A percentile compares a stretch with the other conserved stretches of the same genome.
Evolutionary conservation across 2,797 vertebrate species (phyloP).

Genomic region (Anolis apletophallus): DNA sequence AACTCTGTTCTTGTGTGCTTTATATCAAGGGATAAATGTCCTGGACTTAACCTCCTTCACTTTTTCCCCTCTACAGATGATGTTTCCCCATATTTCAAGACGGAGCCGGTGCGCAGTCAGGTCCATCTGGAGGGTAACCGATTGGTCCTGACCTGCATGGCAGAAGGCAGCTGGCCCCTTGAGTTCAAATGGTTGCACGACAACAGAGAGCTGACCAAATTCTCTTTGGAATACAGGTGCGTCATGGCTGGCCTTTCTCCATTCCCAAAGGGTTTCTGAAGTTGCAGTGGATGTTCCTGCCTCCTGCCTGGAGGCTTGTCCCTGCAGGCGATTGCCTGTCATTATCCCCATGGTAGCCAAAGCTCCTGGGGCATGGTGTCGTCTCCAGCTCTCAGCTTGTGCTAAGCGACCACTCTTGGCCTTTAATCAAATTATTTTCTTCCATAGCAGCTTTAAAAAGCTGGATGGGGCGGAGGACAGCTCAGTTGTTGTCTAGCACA

Average conservation of each 20-base stretch:
- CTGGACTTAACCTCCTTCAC: slow-evolving; percentile 4
- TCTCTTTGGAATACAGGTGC: slow-evolving; percentile 97
- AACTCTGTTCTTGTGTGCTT: neutral
- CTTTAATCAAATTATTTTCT: slow-evolving; percentile 34
- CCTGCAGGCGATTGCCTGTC: neutral
- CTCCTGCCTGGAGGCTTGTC: neutral
- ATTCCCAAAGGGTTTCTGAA: neutral
- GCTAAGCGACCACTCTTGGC: neutral
- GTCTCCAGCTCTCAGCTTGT: neutral
- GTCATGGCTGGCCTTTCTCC: slow-evolving; percentile 1
- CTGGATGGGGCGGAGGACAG: neutral
- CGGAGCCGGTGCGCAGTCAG: slow-evolving; percentile 92
- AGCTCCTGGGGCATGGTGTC: slow-evolving; percentile 3
- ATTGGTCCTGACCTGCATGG: slow-evolving; percentile 98
- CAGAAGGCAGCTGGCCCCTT: slow-evolving; percentile 97
- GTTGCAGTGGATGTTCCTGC: neutral
- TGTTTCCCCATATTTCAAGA: slow-evolving; percentile 96
- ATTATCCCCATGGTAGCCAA: slow-evolving; percentile 29
- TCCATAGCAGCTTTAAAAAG: neutral
- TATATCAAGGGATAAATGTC: neutral
- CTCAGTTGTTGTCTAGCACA: neutral
- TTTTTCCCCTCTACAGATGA: slow-evolving; percentile 82
- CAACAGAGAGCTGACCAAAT: slow-evolving; percentile 89
- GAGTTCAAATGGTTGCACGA: slow-evolving; percentile 99
- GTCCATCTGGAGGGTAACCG: slow-evolving; percentile 97